Evolutionary conservation across 2,113 vertebrate species (phyloP), one percentile per base, ranked within the genome.

Genomic region (Rhinogobius similis): DNA sequence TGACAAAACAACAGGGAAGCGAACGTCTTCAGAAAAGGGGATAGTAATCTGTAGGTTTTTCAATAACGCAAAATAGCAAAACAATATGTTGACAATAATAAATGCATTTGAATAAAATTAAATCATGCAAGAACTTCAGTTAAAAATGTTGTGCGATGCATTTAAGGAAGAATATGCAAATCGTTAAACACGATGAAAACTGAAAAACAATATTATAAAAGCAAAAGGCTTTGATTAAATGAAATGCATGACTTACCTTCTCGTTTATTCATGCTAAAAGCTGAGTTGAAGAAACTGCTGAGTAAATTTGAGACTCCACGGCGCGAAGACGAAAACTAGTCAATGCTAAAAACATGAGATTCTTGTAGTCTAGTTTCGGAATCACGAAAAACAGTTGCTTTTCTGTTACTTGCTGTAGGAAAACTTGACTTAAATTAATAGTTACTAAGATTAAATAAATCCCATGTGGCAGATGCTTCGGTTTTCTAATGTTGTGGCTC

Each of bases 241-340:
- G 9, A 9, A 21, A 61, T n/a, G 16, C 0, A 43, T 1, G 11
- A 67, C 86, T 71, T 83, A 92, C 92, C 89, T 74, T 89, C 87
- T 77, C 79, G 84, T 29, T 87, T 90, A 78, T 76, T 91, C 92
- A 93, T 93, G 62, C 56, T 69, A n/a, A 4, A 3, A 10, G 62
- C 16, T 69, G 41, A 1, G 11, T 4, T 10, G 43, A 46, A 46
- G 43, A 50, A 1, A 8, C 36, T 52, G 8, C 36, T 52, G 8
- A 26, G 20, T 61, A 10, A 23, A 20, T 39, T 0, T 9, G n/a
- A 11, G 62, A 23, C n/a, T 41, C 13, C 24, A 58, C 27, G 5
- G 8, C 1, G 36, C 46, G 20, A 50, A 2, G 10, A 41, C 39
- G 10, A 10, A 41, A 13, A 11, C 11, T 41, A 36, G 32, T 36